Evolutionary conservation across 92 coral and sea anemone genomes (phyloP), one percentile per base, ranked within the genome.

Genomic region (Virgularia gustaviana): DNA sequence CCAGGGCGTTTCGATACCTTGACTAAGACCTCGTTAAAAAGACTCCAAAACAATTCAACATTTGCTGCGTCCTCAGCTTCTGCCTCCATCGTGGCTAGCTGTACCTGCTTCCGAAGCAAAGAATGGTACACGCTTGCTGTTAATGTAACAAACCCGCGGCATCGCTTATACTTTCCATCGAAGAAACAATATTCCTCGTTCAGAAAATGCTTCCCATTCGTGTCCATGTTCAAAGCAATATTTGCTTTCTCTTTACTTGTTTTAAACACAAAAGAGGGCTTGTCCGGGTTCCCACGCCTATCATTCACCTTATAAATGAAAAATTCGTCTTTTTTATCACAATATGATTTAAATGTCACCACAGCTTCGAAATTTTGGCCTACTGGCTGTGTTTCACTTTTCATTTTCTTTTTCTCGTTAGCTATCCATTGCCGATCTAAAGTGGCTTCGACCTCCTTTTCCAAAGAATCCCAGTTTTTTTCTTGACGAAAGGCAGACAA

Each of bases 291-390:
- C 4, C 83, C 86, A 8, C 80, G 55, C 22, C 55, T 75, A 58
- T 85, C 86, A 52, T 81, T 85, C 6, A 81, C 71, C 56, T 71
- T 71, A 32, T 79, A 72, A 8, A 71, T 72, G 38, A 31, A 71
- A 39, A 53, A 73, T 19, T 23, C 24, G 56, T 83, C 83, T 32
- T 83, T 78, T 42, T 72, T 61, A 56, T 85, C 79, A 52, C 79
- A 75, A 32, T 81, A 85, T 23, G 75, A 51, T 49, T 85, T 85
- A 19, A 85, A 85, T 0, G 73, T 35, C 2, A 71, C 79, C 0
- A 81, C 80, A 0, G 89, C 89, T 64, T 85, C 89, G 45, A 79
- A 85, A 33, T 85, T 59, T 23, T 80, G 78, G 0, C 88, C 81
- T 23, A 12, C 37, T 4, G 88, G 81, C 43, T 84, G 75, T 29